Evolutionary conservation across 30 jellyfish, hydroid and myxozoan species (phyloP).

Genomic region (Hydractinia symbiolongicarpus): DNA sequence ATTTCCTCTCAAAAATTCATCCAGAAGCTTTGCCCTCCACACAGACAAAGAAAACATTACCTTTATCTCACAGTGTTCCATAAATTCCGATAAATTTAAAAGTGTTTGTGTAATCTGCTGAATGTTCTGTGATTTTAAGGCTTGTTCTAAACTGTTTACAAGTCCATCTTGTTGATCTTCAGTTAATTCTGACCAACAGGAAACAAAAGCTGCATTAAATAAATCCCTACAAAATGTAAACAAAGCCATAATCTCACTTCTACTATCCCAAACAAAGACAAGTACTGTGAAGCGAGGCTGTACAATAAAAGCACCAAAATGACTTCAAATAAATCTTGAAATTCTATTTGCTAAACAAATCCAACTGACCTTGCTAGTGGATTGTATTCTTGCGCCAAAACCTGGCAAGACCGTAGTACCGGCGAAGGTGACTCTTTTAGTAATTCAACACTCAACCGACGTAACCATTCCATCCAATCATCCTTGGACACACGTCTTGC

Average conservation of each 20-base stretch:
- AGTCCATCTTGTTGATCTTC: constrained; percentile 95
- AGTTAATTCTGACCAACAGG: constrained; percentile 91
- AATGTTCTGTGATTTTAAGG: constrained; percentile 81
- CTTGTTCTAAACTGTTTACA: constrained; percentile 72
- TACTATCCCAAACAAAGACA: too few species aligned
- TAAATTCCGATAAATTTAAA: constrained; percentile 84
- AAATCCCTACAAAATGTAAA: constrained; percentile 55
- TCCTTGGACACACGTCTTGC: constrained; percentile 80
- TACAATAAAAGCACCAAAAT: background rate
- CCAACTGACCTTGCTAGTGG: constrained; percentile 69
- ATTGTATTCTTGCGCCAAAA: constrained; percentile 77
- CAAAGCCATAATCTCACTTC: too few species aligned
- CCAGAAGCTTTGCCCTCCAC: too few species aligned
- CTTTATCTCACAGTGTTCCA: constrained; percentile 96
- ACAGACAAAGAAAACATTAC: constrained; percentile 5
- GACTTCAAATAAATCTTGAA: background rate
- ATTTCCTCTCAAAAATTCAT: too few species aligned
- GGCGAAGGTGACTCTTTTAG: constrained; percentile 91
- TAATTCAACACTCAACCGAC: constrained; percentile 76
- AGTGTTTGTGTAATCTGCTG: constrained; percentile 86
- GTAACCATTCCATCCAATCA: constrained; percentile 96
- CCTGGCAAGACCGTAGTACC: constrained; percentile 80
- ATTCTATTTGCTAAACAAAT: background rate
- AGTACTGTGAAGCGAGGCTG: too few species aligned
- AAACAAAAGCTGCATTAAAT: constrained; percentile 93